Conservation (phyloP, 2,888 invertebrate species). For the Oscheius myriophilus region DNA sequence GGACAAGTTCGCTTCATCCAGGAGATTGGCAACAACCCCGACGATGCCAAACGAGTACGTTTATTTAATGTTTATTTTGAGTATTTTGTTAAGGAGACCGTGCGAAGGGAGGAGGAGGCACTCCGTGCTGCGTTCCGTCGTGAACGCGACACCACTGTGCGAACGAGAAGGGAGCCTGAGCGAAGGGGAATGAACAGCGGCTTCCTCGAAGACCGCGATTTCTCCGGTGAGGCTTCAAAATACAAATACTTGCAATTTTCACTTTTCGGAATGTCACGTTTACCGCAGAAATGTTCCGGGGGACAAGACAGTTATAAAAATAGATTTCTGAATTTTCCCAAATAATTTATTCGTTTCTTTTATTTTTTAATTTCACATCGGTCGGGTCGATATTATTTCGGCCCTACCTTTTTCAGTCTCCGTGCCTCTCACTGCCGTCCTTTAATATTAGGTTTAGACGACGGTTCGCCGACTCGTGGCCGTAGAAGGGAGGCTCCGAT, state of each 20-base stretch:
- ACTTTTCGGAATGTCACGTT: too few species aligned
- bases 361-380: too few species aligned
- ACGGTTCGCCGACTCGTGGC: conserved; percentile 34
- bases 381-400: too few species aligned
- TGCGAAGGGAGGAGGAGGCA: conserved; percentile 93
- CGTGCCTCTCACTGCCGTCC: too few species aligned
- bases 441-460: conserved; percentile 36
- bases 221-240: conserved; percentile 5
- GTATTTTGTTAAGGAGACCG: conserved; percentile 44
- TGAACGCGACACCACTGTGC: conserved; percentile 25
- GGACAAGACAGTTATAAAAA: background rate
- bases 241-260: conserved; percentile 3
- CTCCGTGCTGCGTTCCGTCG: conserved; percentile 85
- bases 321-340: too few species aligned
- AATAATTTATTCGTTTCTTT: too few species aligned
- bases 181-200: conserved; percentile 14
- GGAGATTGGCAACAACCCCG: conserved; percentile 91
- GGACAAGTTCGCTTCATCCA: conserved; percentile 94
- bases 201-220: conserved; percentile 26
- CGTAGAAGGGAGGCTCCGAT: conserved; percentile 45
- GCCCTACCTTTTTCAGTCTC: too few species aligned
- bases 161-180: background rate
- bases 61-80: background rate
- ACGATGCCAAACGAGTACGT: conserved; percentile 78
- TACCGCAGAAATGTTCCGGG: too few species aligned